Evolutionary conservation across 2,888 invertebrate species (phyloP).

Genomic region (Rhingia campestris): DNA sequence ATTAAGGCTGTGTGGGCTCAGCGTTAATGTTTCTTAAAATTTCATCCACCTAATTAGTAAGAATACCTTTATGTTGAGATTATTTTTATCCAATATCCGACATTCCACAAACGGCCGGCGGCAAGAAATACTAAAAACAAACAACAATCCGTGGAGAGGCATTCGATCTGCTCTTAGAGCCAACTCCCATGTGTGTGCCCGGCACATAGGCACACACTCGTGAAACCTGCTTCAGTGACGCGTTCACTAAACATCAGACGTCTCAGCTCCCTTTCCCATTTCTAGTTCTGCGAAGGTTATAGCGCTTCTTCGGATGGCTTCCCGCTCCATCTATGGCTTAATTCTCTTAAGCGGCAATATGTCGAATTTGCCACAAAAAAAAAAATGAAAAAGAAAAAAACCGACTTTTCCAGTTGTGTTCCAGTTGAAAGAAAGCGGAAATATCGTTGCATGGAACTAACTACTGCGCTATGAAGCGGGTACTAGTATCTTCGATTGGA

Average conservation of each 20-base stretch:
- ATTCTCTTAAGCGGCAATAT: slow-evolving; percentile 22
- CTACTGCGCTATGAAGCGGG: slow-evolving; percentile 10
- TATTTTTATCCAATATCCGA: slow-evolving; percentile 1
- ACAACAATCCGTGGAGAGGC: not conserved
- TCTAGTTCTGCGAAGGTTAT: slow-evolving; percentile 4
- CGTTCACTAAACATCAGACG: not conserved
- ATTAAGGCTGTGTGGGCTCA: too few relatives aligned
- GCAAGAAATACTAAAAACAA: not conserved
- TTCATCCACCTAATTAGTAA: too few relatives aligned
- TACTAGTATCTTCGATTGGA: slow-evolving; percentile 47
- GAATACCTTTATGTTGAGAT: not conserved
- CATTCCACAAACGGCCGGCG: slow-evolving; percentile 4
- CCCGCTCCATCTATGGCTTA: slow-evolving; percentile 13
- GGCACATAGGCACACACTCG: not conserved
- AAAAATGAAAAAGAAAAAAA: slow-evolving; percentile 13
- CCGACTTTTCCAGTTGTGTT: slow-evolving; percentile 46
- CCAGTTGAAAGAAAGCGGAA: slow-evolving; percentile 60
- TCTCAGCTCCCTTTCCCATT: not conserved
- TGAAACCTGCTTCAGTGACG: slow-evolving; percentile 17
- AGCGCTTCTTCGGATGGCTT: slow-evolving; percentile 5
- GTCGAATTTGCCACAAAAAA: slow-evolving; percentile 16
- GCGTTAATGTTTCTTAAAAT: too few relatives aligned
- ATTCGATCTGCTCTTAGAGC: not conserved
- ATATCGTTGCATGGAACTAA: slow-evolving; percentile 39
- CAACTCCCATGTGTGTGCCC: not conserved